Base-by-base conservation (phyloP, 1,140 invertebrate genomes). In the Agrilus planipennis region DNA sequence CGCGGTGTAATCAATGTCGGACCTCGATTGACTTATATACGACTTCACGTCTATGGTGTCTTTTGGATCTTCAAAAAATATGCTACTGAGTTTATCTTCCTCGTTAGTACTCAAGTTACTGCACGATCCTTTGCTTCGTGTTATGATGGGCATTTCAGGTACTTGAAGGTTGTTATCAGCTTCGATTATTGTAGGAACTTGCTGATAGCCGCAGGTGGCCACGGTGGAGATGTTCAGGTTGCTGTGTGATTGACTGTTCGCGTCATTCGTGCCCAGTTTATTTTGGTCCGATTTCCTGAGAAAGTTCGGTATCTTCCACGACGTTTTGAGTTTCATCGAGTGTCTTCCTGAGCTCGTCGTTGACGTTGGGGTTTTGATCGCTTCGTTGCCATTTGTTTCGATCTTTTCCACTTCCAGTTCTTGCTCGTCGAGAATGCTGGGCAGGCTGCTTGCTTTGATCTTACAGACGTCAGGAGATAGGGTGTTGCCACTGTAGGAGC, bases 351-450 rank as follows among this genome's bases (percentile, higher is more conserved):
- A 72, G 52, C 71, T 72, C 2, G 70, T 69, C 60, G 63, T 54
- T 57, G 70, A 54, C 7, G 54, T 47, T 41, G 63, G 43, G 21
- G 50, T 53, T 45, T 54, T 58, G 6, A 55, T 43, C 15, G 44
- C 48, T 34, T 58, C 52, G 22, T 41, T 46, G 14, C 71, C 71
- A 2, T 61, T 67, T 22, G 19, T 25, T 4, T 25, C 23, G 15
- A 38, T 36, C 16, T 18, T 21, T 25, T 39, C 35, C 20, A 23
- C 31, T 6, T 46, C 39, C 11, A 68, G 64, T 16, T 79, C 74
- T 16, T 62, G 62, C 35, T 81, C 78, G 25, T 84, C 81, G 43
- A 85, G 62, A 50, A 84, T 85, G 57, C 81, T 84, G 0, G 82
- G 81, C 51, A 84, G 50, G 28, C 80, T 84, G 53, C 76, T 84